phyloP scores from a whole-genome alignment of 2,113 vertebrate genomes.

The Oryzias melastigma region DNA sequence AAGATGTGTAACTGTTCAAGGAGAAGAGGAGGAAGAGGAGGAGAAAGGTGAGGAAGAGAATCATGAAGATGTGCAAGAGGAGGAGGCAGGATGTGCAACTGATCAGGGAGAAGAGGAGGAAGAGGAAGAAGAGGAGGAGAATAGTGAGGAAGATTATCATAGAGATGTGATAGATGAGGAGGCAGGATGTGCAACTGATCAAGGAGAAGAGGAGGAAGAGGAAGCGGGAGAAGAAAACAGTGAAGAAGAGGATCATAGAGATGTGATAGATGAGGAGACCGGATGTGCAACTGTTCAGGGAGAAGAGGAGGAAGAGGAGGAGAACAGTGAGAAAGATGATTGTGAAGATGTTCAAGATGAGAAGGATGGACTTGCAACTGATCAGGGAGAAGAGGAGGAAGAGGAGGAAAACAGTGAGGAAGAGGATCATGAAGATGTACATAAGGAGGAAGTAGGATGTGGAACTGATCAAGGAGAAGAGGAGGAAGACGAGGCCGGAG shows the following conservation, averaged over 20 bases:
- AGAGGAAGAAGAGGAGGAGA: not conserved
- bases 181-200: not conserved
- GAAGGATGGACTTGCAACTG: constrained; percentile 12
- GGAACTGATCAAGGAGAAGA: not conserved
- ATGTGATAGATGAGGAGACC: constrained; percentile 9
- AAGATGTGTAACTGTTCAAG: not conserved
- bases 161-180: constrained; percentile 2
- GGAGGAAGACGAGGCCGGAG: not conserved
- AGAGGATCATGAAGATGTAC: not conserved
- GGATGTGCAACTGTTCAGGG: constrained; percentile 25
- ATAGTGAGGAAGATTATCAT: not conserved
- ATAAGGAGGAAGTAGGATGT: not conserved
- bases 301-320: not conserved
- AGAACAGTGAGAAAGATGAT: not conserved
- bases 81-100: not conserved
- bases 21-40: not conserved
- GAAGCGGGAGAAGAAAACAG: not conserved
- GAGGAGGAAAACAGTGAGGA: not conserved
- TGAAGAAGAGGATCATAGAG: not conserved
- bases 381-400: not conserved
- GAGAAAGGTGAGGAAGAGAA: not conserved
- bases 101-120: not conserved
- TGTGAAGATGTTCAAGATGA: not conserved
- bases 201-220: not conserved
- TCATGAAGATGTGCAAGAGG: not conserved